Evolutionary conservation across 2,113 vertebrate species (phyloP), one percentile per base, ranked within the genome.

Genomic region (Ammospiza caudacuta): DNA sequence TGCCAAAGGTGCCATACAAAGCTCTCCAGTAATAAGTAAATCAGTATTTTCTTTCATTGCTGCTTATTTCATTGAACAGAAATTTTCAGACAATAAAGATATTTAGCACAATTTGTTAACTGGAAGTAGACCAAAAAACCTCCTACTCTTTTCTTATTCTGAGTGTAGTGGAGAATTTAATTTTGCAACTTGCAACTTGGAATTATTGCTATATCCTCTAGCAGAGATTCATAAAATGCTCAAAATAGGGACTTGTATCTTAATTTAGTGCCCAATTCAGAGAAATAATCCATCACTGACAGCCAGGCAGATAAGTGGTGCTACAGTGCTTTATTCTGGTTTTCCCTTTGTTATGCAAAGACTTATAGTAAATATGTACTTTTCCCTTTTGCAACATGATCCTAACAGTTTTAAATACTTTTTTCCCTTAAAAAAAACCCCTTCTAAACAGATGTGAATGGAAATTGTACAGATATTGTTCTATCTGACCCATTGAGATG

Each of bases 361-460:
- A 23, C 8, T 61, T 31, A 27, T 1, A 49, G 4, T 49, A 68
- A 81, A 47, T 12, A 55, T 3, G 3, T 5, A 27, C 28, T 58
- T 79, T 59, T 83, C 15, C 28, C 24, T 55, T 63, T 44, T 31
- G 7, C 19, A 69, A 79, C 89, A 8, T 39, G 7, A 51, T 81
- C 5, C 16, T 66, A 52, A 43, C 2, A 28, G 5, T 20, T 80
- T 62, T 15, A 69, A 57, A 44, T 49, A 59, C 7, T 39, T 3
- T 3, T 64, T 51, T 4, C 8, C 24, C 7, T 1, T 3, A 18
- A 20, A 31, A 46, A 46, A 31, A 16, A 9, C 37, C 1, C 5
- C 6, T 57, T 81, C 10, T 63, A 49, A 70, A 33, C 9, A 44
- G 5, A 46, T 11, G 1, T 24, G 46, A 63, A 63, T 16, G 79